Base-by-base conservation (phyloP, 53 echinoderm and acorn worm genomes). In the Actinopyga echinites region DNA sequence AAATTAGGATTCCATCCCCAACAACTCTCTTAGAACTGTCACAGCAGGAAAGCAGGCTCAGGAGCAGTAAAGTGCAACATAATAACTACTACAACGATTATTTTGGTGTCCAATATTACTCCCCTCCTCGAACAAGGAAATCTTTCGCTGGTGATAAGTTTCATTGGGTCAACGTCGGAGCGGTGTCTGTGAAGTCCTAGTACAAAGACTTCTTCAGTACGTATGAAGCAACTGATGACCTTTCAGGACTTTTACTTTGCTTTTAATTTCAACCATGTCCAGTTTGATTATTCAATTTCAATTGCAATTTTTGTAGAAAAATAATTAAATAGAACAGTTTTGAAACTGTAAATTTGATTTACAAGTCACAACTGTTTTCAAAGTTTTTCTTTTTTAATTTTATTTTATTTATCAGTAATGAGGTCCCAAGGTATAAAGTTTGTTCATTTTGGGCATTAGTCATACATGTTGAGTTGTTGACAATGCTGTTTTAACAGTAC, bases 271-370 rank as follows among this genome's bases (percentile, higher is more conserved):
- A 53, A 49, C 77, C 56, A 32, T 31, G 77, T 77, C 77, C 77
- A 77, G 54, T 77, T 29, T 77, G 56, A 53, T 53, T 77, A 77
- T 77, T 77, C 77, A 77, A n/a, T 56, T 53, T 55, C 56, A 29
- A 77, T 56, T 77, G 77, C 77, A 77, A 77, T 77, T 56, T 59
- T 62, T 62, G 62, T 62, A 34, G 69, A 77, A 77, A 77, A 75
- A 77, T 62, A 62, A 62, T 62, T 11, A 62, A 25, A 62, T 26
- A 62, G 26, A 62, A 30, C 62, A 62, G 10, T 21, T 62, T 61
- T 62, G 62, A 62, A 62, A 62, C 30, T 62, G 28, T 62, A 62
- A 62, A 62, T 77, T 7, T 77, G 77, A 55, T 73, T 73, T 73
- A 25, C 65, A 30, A n/a, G 20, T n/a, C n/a, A n/a, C n/a, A n/a